Evolutionary conservation across 2,113 vertebrate species (phyloP).

Genomic region (Litocranius walleri): DNA sequence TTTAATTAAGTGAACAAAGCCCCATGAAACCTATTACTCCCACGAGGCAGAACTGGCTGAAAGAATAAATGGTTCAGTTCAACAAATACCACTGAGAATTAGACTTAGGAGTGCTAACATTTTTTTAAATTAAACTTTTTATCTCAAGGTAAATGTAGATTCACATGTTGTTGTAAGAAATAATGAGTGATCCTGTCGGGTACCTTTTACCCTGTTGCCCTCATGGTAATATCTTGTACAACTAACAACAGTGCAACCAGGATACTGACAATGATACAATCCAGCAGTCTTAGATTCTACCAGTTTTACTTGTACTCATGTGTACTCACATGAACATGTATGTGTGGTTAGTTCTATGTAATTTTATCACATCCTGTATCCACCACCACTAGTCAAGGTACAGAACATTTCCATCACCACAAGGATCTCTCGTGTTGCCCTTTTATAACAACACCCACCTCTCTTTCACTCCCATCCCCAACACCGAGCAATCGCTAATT

Average conservation of each 20-base stretch:
- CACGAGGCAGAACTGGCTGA: not conserved
- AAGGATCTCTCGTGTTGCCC: not conserved
- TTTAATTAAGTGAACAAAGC: conserved; percentile 26
- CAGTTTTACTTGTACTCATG: not conserved
- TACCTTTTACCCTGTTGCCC: not conserved
- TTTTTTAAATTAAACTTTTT: conserved; percentile 38
- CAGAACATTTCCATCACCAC: not conserved
- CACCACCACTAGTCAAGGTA: not conserved
- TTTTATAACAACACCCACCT: not conserved
- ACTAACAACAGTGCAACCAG: not conserved
- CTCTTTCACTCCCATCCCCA: not conserved
- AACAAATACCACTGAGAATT: conserved; percentile 25
- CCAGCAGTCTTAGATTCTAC: not conserved
- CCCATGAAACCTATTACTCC: not conserved
- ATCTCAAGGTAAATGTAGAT: not conserved
- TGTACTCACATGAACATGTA: not conserved
- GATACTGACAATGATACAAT: not conserved
- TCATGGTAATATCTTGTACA: not conserved
- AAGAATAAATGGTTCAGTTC: conserved; percentile 14
- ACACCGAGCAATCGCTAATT: not conserved
- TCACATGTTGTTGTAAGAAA: not conserved
- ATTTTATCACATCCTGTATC: not conserved
- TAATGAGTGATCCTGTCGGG: not conserved
- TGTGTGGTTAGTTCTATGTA: not conserved
- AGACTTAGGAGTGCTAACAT: not conserved